Percentiles rank a stretch among this genome's conserved stretches.
phyloP scores from a whole-genome alignment of 2,888 invertebrate genomes.

The Netelia melanura region DNA sequence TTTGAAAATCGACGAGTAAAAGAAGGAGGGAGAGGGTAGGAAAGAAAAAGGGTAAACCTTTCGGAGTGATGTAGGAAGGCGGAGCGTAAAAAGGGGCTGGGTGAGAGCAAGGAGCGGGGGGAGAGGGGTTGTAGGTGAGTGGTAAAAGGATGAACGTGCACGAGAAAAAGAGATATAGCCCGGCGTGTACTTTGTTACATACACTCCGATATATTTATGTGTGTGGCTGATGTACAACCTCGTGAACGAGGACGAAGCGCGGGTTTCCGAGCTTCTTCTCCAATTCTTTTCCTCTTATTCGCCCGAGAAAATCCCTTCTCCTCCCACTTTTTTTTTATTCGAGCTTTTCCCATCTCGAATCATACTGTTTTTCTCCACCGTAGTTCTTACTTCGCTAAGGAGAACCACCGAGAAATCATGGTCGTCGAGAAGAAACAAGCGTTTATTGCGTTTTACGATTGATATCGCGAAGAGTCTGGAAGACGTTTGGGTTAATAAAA shows the following conservation, averaged over 20 bases:
- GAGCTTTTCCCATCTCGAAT: not conserved
- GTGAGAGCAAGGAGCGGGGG: conserved; percentile 33
- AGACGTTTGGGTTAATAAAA: not conserved
- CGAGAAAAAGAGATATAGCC: conserved; percentile 10
- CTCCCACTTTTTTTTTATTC: not conserved
- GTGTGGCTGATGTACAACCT: conserved; percentile 22
- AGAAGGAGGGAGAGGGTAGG: not conserved
- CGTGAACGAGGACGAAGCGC: conserved; percentile 33
- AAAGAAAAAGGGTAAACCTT: conserved; percentile 14
- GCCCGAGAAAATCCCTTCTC: conserved; percentile 4
- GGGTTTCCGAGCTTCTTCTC: conserved; percentile 54
- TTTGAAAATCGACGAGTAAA: conserved; percentile 50
- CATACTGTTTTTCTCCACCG: not conserved
- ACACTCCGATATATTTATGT: conserved; percentile 7
- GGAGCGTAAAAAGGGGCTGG: conserved; percentile 44
- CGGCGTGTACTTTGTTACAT: conserved; percentile 2
- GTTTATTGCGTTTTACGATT: conserved; percentile 18
- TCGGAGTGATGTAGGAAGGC: conserved; percentile 32
- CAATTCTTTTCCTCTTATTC: conserved; percentile 33
- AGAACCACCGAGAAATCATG: not conserved
- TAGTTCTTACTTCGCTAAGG: not conserved
- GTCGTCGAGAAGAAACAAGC: not conserved
- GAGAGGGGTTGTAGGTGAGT: conserved; percentile 46
- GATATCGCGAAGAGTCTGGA: not conserved
- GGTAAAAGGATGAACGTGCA: not conserved